Percentiles rank a stretch among this genome's conserved stretches.
Conservation (phyloP, 2,888 invertebrate genomes). For the Branchinecta sandiegonensis region DNA sequence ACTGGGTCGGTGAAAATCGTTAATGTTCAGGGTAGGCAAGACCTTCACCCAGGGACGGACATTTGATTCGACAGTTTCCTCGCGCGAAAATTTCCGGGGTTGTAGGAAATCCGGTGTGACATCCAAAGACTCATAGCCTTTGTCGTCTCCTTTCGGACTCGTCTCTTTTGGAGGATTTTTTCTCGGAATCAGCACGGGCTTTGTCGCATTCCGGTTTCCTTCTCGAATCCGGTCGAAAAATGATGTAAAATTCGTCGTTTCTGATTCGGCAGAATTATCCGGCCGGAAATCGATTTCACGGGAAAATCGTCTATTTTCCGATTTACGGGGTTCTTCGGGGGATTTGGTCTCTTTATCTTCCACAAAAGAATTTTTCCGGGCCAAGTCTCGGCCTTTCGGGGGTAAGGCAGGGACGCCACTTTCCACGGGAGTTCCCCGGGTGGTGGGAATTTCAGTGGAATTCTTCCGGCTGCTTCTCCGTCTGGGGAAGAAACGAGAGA, state of each 20-base stretch:
- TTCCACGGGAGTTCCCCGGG: background rate
- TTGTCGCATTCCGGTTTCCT: background rate
- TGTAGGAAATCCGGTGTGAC: conserved; percentile 19
- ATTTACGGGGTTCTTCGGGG: background rate
- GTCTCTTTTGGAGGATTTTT: background rate
- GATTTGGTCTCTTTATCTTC: background rate
- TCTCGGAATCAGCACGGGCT: conserved; percentile 6
- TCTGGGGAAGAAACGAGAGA: conserved; percentile 17
- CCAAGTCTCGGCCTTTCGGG: background rate
- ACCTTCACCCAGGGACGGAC: conserved; percentile 9
- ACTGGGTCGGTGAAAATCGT: background rate
- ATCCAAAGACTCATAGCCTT: conserved; percentile 21
- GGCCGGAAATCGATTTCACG: background rate
- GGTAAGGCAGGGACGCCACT: background rate
- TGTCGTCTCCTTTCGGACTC: conserved; percentile 15
- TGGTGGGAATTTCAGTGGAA: background rate
- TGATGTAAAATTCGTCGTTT: conserved; percentile 5
- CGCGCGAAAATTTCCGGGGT: background rate
- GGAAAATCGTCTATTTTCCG: background rate
- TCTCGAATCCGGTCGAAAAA: conserved; percentile 12
- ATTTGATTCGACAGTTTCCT: background rate
- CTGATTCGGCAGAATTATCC: background rate
- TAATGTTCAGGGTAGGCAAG: background rate
- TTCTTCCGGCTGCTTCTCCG: conserved; percentile 19
- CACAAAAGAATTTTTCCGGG: background rate